Evolutionary conservation across 1,140 invertebrate genomes (phyloP).

Genomic region (Theocolax elegans): DNA sequence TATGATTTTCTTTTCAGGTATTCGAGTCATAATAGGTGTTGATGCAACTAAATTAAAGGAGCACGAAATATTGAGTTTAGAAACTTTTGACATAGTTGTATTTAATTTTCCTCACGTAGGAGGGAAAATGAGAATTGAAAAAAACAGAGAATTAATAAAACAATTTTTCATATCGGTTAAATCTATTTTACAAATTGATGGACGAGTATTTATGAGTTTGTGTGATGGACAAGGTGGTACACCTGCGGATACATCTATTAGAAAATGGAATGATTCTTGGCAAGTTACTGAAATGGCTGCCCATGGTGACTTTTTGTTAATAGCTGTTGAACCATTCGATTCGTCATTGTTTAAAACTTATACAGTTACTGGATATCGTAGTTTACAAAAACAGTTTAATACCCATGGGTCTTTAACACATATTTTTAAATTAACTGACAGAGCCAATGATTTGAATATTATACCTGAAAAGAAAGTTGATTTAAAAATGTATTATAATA

Average conservation of each 20-base stretch:
- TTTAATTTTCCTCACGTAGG: constrained; percentile 76
- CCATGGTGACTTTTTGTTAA: constrained; percentile 67
- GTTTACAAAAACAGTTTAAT: constrained; percentile 70
- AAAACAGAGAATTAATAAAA: constrained; percentile 69
- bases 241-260: constrained; percentile 62
- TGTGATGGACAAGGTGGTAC: constrained; percentile 76
- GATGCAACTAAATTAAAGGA: constrained; percentile 67
- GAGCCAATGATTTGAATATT: constrained; percentile 44
- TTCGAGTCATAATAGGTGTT: constrained; percentile 64
- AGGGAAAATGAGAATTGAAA: constrained; percentile 75
- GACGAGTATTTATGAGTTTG: constrained; percentile 68
- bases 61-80: constrained; percentile 48
- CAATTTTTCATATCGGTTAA: constrained; percentile 69
- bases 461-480: constrained; percentile 38
- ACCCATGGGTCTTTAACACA: constrained; percentile 67
- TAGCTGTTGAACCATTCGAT: constrained; percentile 63
- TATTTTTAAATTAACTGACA: constrained; percentile 57
- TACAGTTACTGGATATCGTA: constrained; percentile 68
- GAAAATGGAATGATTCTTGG: constrained; percentile 74
- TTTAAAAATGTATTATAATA: constrained; percentile 22
- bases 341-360: constrained; percentile 59
- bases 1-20: constrained; percentile 64
- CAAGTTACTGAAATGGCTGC: constrained; percentile 72
- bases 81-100: constrained; percentile 68
- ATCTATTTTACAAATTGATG: constrained; percentile 57